Base-by-base conservation (phyloP, 2,113 vertebrate species). In the Orycteropus afer region DNA sequence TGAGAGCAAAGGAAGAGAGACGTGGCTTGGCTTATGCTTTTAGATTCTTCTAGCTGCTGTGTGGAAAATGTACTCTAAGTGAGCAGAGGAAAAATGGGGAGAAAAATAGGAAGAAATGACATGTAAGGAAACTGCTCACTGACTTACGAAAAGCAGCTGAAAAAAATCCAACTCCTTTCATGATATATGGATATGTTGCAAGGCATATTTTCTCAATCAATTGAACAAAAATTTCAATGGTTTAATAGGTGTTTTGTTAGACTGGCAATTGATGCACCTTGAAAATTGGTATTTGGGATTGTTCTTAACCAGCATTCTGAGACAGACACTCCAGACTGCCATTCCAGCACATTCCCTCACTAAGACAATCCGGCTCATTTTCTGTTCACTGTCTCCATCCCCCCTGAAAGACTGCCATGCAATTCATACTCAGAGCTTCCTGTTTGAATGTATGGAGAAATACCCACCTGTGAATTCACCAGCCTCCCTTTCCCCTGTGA, bases 81-180 rank as follows among this genome's bases (percentile, higher is more conserved):
- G 80, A 14, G 40, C 12, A 61, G 42, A 63, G 4, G 67, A 42
- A 27, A 79, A 69, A 53, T 2, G 29, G 13, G 45, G 23, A 82
- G 65, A 86, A 81, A 84, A 82, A n/a, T 25, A 65, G 40, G 87
- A 93, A 91, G 47, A 51, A 73, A 73, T 67, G 53, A 93, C 78
- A 49, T 78, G 27, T 13, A 84, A 65, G 13, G 29, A 27, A 61
- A 15, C 76, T 83, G 23, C 47, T 93, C 57, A 79, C 32, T 83
- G 80, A 65, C 71, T 74, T 83, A 73, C 59, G 34, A 47, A 81
- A 91, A 40, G 27, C 7, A 63, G 29, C 22, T 71, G 74, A 22
- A 80, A 94, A 82, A 83, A 37, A 32, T n/a, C 85, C 13, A 88
- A 32, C 20, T 42, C 51, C 10, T 93, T 93, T 65, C 55, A 27